Conservation (phyloP, 1,140 invertebrate species). For the Bombus superbus region DNA sequence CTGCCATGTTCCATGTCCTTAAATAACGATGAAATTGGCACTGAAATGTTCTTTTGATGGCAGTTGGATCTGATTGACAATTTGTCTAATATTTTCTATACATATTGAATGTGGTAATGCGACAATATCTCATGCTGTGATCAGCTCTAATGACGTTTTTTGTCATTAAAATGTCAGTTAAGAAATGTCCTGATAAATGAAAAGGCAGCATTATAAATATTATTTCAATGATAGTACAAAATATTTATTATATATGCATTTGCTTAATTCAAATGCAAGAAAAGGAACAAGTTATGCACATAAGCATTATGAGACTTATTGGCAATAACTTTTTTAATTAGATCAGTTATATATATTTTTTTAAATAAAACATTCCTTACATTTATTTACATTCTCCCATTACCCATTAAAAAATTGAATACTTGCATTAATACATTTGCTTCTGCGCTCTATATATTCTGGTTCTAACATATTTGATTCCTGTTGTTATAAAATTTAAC, state of each 20-base stretch:
- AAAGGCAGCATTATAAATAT: slow-evolving; percentile 18
- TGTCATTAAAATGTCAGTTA: slow-evolving; percentile 31
- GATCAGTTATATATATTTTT: not conserved
- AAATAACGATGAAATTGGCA: slow-evolving; percentile 46
- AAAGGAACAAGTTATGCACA: not conserved
- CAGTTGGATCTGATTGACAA: slow-evolving; percentile 60
- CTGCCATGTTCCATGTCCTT: slow-evolving; percentile 69
- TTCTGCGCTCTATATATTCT: not conserved
- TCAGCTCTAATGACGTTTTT: slow-evolving; percentile 57
- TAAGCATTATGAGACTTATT: slow-evolving; percentile 28
- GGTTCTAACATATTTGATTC: slow-evolving; percentile 2
- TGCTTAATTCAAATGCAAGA: slow-evolving; percentile 21
- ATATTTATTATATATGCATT: slow-evolving; percentile 24
- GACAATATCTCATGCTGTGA: slow-evolving; percentile 73
- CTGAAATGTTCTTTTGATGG: slow-evolving; percentile 43
- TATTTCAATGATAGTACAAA: slow-evolving; percentile 55
- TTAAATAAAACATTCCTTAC: slow-evolving; percentile 22
- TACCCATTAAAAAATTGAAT: not conserved
- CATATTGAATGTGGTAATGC: slow-evolving; percentile 64
- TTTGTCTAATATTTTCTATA: slow-evolving; percentile 61
- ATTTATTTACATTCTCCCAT: slow-evolving; percentile 1
- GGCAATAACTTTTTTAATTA: slow-evolving; percentile 1
- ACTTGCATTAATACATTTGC: not conserved
- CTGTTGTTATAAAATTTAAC: not conserved
- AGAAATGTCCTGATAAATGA: slow-evolving; percentile 43